These are phyloP conservation scores for Pteropus rufus DNA, from an alignment of 2,797 vertebrate genomes.

Conservation along the genomic window DNA sequence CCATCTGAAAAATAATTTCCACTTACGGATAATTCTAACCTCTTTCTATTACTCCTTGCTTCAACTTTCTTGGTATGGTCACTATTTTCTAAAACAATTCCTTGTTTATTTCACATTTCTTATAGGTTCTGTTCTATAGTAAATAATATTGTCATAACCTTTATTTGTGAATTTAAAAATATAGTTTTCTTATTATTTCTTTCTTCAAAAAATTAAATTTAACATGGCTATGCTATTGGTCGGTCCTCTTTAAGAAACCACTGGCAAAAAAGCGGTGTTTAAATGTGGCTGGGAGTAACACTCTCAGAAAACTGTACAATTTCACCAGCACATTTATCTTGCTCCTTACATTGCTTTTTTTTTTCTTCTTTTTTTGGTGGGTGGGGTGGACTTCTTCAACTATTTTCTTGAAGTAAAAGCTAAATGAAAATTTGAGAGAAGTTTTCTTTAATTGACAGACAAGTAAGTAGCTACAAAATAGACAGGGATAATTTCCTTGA, in stretches of 20 bases:
- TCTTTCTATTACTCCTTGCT: background rate
- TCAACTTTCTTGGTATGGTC: background rate
- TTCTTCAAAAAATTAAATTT: background rate
- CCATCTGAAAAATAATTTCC: background rate
- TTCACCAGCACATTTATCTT: background rate
- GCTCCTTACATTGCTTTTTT: background rate
- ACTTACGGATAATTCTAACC: background rate
- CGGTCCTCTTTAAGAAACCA: background rate
- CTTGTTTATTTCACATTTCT: background rate
- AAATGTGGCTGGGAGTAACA: background rate
- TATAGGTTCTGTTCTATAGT: background rate
- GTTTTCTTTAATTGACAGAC: background rate
- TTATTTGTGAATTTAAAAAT: background rate
- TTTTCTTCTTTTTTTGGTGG: background rate
- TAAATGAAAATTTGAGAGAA: background rate
- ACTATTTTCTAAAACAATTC: background rate
- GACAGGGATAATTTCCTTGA: constrained; percentile 51
- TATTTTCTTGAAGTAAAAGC: background rate
- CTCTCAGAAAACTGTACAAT: background rate
- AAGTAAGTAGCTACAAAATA: constrained; percentile 7
- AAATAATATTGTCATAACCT: background rate
- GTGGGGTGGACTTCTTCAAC: background rate
- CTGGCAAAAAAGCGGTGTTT: background rate
- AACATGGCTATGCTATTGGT: background rate
- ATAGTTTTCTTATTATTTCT: background rate